These are phyloP conservation scores for Epirrhoe alternata DNA, from an alignment of 2,888 invertebrate genomes.

Conservation along the genomic window DNA sequence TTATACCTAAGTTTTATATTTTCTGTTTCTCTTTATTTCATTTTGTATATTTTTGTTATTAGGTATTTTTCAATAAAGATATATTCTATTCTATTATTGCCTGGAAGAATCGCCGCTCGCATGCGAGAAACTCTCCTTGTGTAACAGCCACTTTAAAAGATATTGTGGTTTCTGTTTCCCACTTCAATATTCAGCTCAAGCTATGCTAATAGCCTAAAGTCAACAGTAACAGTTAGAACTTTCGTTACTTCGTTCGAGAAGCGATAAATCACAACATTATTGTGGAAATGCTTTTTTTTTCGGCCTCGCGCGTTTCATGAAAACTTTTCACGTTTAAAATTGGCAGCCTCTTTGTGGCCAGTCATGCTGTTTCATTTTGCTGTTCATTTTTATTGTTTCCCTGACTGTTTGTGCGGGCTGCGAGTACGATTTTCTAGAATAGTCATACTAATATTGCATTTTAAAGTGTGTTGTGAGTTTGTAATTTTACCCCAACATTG, in stretches of 20 bases:
- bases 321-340: constrained; percentile 67
- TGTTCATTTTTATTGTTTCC: constrained; percentile 44
- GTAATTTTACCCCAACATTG: no score
- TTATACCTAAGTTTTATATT: no score
- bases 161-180: no score
- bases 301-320: constrained; percentile 40
- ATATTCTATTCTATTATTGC: no score
- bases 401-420: constrained; percentile 14
- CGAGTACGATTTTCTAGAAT: constrained; percentile 10
- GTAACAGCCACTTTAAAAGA: no score
- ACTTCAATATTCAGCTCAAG: constrained; percentile 25
- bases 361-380: constrained; percentile 50
- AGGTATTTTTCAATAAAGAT: no score
- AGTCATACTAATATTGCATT: not conserved
- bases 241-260: constrained; percentile 48
- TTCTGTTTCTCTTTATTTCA: no score
- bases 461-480: no score
- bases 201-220: constrained; percentile 53
- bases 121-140: no score
- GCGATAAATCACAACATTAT: constrained; percentile 69
- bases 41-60: no score
- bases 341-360: constrained; percentile 59
- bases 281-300: constrained; percentile 60
- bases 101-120: no score
- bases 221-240: constrained; percentile 52